Percentiles rank a stretch among this genome's conserved stretches.
phyloP scores from a whole-genome alignment of 2,797 vertebrate genomes.

The Ispidina picta region DNA sequence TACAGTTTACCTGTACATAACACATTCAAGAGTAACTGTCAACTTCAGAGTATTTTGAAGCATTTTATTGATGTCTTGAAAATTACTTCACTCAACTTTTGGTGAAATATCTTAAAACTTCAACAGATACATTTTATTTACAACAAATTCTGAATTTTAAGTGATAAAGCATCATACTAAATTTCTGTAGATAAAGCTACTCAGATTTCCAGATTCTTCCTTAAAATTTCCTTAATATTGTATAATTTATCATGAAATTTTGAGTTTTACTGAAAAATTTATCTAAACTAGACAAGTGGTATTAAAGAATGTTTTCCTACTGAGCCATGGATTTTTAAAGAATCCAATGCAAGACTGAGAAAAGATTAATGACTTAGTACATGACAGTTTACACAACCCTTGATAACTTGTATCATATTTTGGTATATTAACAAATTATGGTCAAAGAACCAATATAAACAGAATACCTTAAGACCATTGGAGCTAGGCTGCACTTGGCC shows the following conservation, averaged over 20 bases:
- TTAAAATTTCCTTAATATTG: not conserved
- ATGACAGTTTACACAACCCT: slow-evolving; percentile 10
- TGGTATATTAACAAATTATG: not conserved
- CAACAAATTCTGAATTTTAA: not conserved
- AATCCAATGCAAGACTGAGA: not conserved
- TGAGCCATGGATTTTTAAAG: not conserved
- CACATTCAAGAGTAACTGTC: not conserved
- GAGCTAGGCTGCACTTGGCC: not conserved
- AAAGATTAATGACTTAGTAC: not conserved
- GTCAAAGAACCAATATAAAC: not conserved
- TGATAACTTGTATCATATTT: not conserved
- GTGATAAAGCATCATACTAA: not conserved
- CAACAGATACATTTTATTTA: not conserved
- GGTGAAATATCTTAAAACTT: not conserved
- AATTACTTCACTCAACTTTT: not conserved
- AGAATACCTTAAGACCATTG: not conserved
- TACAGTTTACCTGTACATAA: not conserved
- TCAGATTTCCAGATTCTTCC: not conserved
- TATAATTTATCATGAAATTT: not conserved
- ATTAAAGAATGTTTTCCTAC: not conserved
- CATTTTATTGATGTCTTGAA: not conserved
- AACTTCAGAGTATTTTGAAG: not conserved
- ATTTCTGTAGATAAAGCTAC: not conserved
- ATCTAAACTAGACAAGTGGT: not conserved
- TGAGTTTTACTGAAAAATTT: not conserved